Conservation (phyloP, 2,888 invertebrate species). For the Andrena chrysosceles region DNA sequence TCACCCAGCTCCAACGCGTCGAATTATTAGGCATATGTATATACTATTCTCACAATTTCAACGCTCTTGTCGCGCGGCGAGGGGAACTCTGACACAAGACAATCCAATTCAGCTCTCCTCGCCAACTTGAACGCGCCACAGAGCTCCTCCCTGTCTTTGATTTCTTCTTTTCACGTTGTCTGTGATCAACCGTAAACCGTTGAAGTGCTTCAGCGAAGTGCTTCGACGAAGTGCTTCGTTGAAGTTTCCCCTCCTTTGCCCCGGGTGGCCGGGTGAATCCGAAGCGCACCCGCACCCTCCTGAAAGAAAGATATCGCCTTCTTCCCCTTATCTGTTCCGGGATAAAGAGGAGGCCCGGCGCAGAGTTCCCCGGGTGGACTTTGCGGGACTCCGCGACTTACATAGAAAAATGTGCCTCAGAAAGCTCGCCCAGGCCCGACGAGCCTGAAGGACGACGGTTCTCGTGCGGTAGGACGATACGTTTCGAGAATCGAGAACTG, state of each 20-base stretch:
- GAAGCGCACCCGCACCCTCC: neutral
- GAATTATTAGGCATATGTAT: slow-evolving; percentile 34
- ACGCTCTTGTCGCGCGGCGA: slow-evolving; percentile 7
- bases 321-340: slow-evolving; percentile 4
- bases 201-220: slow-evolving; percentile 22
- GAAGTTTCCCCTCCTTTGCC: slow-evolving; percentile 8
- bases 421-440: slow-evolving; percentile 22
- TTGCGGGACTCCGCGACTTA: slow-evolving; percentile 3
- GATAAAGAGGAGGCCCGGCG: neutral
- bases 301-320: slow-evolving; percentile 19
- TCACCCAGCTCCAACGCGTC: slow-evolving; percentile 21
- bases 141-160: slow-evolving; percentile 9
- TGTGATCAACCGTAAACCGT: slow-evolving; percentile 62
- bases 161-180: slow-evolving; percentile 56
- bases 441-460: slow-evolving; percentile 53
- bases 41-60: slow-evolving; percentile 12
- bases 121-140: neutral
- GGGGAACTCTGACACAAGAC: slow-evolving; percentile 8
- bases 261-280: neutral
- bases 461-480: slow-evolving; percentile 18
- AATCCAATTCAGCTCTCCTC: neutral
- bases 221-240: too few relatives aligned
- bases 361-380: neutral
- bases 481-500: slow-evolving; percentile 17
- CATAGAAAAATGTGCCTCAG: slow-evolving; percentile 59